Conservation (phyloP, 2,888 invertebrate species). For the Dione juno region DNA sequence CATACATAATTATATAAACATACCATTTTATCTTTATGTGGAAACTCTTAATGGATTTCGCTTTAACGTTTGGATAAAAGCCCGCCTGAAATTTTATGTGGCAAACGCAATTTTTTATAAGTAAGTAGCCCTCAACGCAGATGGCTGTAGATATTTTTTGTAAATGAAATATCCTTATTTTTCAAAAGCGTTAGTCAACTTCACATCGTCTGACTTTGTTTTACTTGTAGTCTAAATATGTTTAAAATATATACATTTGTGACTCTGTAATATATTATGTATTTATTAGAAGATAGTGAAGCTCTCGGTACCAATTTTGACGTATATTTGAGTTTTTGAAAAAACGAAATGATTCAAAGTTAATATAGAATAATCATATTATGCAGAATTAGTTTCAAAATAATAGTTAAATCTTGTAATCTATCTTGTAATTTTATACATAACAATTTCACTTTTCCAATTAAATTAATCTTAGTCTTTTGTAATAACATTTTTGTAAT, state of each 20-base stretch:
- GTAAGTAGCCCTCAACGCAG: neutral
- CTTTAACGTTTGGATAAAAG: constrained; percentile 27
- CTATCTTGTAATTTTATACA: no score
- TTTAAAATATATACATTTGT: neutral
- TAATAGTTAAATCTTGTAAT: no score
- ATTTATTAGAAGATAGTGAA: no score
- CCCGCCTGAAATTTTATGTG: neutral
- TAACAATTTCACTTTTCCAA: no score
- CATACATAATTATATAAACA: neutral
- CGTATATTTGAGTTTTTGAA: no score
- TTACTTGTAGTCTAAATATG: neutral
- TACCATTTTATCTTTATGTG: constrained; percentile 14
- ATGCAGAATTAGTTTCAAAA: no score
- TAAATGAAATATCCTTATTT: constrained; percentile 5
- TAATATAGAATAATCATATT: no score
- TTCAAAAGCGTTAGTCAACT: neutral
- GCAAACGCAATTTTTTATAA: neutral
- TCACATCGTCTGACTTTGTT: neutral
- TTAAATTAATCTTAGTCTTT: no score
- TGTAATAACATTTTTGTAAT: no score
- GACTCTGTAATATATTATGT: no score
- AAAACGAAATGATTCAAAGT: no score
- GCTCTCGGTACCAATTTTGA: no score
- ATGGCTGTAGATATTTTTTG: constrained; percentile 4
- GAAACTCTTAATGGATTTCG: constrained; percentile 29